Conservation (phyloP, 2,888 invertebrate genomes). For the Pandemis corylana region DNA sequence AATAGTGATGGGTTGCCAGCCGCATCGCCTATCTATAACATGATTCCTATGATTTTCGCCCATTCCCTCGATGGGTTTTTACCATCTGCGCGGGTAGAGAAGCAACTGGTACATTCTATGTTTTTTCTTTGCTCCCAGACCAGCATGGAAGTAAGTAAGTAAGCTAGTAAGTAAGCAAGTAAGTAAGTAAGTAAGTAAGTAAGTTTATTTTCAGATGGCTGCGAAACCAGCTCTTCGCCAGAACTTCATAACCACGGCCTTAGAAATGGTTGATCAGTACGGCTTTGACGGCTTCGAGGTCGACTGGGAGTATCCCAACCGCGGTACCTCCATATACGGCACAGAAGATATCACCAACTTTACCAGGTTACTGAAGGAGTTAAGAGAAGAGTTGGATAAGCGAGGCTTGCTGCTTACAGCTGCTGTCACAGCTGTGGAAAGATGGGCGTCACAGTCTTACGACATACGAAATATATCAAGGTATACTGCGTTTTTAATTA, state of each 20-base stretch:
- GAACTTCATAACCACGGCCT: slow-evolving; percentile 47
- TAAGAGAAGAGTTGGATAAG: slow-evolving; percentile 81
- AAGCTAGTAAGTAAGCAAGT: too few relatives aligned
- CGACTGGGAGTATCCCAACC: slow-evolving; percentile 87
- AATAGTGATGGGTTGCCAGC: too few relatives aligned
- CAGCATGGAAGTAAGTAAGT: too few relatives aligned
- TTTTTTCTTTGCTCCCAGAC: too few relatives aligned
- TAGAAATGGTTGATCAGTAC: slow-evolving; percentile 71
- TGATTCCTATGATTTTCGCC: too few relatives aligned
- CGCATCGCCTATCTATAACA: too few relatives aligned
- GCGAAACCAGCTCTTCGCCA: slow-evolving; percentile 58
- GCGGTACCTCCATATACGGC: slow-evolving; percentile 78
- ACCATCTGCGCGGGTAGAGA: too few relatives aligned
- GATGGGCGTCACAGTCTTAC: slow-evolving; percentile 83
- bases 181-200: too few relatives aligned
- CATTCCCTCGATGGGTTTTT: too few relatives aligned
- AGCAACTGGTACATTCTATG: too few relatives aligned
- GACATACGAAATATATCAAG: slow-evolving; percentile 83
- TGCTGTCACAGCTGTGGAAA: slow-evolving; percentile 84
- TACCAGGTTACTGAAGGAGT: slow-evolving; percentile 80
- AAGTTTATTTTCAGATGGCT: slow-evolving; percentile 52
- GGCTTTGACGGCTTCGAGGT: slow-evolving; percentile 87
- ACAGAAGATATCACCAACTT: slow-evolving; percentile 80
- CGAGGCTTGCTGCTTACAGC: slow-evolving; percentile 83
- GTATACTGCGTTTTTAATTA: slow-evolving; percentile 57